Evolutionary conservation across 2,113 vertebrate genomes (phyloP).

Genomic region (Entomyzon cyanotis): DNA sequence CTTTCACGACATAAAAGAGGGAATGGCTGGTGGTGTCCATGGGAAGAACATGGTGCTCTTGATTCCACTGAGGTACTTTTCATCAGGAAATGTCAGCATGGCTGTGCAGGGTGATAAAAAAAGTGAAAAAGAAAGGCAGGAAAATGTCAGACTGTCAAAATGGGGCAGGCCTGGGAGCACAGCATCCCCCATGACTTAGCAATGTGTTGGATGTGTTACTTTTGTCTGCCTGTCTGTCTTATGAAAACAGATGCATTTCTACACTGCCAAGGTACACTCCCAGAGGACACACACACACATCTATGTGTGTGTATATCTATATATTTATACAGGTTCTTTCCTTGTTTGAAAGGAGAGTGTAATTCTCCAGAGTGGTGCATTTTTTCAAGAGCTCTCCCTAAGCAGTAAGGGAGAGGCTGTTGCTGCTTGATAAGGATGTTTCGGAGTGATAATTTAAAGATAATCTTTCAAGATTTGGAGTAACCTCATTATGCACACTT

Average conservation of each 20-base stretch:
- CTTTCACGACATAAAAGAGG: neutral
- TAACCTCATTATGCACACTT: neutral
- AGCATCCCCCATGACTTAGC: neutral
- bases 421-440: neutral
- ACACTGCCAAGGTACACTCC: neutral
- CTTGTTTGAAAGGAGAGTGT: neutral
- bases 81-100: neutral
- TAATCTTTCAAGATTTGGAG: slow-evolving; percentile 17
- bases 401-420: neutral
- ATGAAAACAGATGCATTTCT: neutral
- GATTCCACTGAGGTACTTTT: neutral
- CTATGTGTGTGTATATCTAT: no score
- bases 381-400: neutral
- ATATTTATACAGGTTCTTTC: neutral
- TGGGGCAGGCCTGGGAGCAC: neutral
- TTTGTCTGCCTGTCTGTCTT: neutral
- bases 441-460: slow-evolving; percentile 28
- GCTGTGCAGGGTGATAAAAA: neutral
- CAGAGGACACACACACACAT: neutral
- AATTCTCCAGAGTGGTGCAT: neutral
- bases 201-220: neutral
- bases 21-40: neutral
- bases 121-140: neutral
- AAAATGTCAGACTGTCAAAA: neutral
- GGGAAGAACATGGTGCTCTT: neutral